A percentile compares a stretch with the other conserved stretches of the same genome.
Conservation (phyloP, 2,797 vertebrate genomes). For the Meriones psammophilus region DNA sequence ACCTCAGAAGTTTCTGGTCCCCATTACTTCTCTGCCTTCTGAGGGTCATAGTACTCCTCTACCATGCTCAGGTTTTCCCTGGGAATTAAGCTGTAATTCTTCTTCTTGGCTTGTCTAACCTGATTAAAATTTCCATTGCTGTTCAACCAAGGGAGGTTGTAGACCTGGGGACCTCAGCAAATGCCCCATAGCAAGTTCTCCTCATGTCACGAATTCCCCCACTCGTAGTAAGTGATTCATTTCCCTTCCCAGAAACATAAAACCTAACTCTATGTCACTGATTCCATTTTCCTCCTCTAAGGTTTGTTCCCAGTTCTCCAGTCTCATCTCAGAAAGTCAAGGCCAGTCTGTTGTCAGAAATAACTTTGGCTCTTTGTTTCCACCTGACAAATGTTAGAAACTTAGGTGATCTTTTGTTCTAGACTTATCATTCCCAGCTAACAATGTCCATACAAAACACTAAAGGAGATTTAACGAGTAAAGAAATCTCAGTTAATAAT, state of each 20-base stretch:
- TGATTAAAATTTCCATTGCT: background rate
- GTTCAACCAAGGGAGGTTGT: background rate
- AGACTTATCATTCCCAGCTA: background rate
- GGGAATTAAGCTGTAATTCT: background rate
- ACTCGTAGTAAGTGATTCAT: background rate
- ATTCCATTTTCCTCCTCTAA: background rate
- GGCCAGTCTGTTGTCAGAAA: constrained; percentile 23
- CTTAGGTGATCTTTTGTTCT: background rate
- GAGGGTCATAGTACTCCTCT: background rate
- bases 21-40: background rate
- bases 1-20: background rate
- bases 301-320: constrained; percentile 8
- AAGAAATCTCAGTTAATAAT: constrained; percentile 35
- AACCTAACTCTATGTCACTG: background rate
- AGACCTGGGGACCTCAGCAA: background rate
- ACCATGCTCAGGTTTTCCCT: background rate
- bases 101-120: background rate
- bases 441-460: background rate
- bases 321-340: background rate
- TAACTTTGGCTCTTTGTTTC: background rate
- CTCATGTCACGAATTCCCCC: background rate
- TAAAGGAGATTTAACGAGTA: background rate
- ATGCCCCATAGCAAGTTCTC: background rate
- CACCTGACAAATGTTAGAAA: background rate
- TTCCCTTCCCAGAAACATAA: background rate